Percentiles rank a stretch among this genome's conserved stretches.
These are phyloP conservation scores for Bugula neritina DNA, from an alignment of 2,888 invertebrate genomes.

Conservation along the genomic window DNA sequence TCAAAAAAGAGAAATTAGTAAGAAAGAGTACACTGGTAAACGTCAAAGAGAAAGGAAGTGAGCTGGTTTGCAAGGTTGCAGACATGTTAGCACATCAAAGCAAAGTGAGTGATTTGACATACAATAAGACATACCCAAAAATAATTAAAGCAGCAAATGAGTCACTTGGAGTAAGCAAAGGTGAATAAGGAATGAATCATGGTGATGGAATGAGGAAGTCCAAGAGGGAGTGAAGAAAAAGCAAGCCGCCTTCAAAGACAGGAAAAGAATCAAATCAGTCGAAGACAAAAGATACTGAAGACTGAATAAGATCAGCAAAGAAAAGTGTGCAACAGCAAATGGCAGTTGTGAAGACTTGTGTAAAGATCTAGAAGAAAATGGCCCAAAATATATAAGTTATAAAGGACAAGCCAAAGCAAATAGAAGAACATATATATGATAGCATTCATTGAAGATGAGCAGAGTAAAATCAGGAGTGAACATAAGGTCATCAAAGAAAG, in stretches of 20 bases:
- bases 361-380: slow-evolving; percentile 9
- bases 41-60: background rate
- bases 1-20: background rate
- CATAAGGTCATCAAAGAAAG: background rate
- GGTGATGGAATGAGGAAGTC: slow-evolving; percentile 15
- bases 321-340: slow-evolving; percentile 10
- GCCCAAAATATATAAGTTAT: background rate
- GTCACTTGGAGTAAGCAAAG: slow-evolving; percentile 1
- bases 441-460: background rate
- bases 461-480: slow-evolving; percentile 2
- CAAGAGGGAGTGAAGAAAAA: slow-evolving; percentile 3
- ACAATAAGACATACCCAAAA: background rate
- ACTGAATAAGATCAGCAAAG: slow-evolving; percentile 15
- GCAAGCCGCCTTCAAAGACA: background rate
- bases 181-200: background rate
- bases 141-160: slow-evolving; percentile 4
- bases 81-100: background rate
- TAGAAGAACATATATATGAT: background rate
- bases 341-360: background rate
- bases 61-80: background rate
- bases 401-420: slow-evolving; percentile 2
- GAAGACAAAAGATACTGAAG: background rate
- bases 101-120: background rate
- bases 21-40: slow-evolving; percentile 3
- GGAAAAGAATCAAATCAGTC: background rate